phyloP scores from a whole-genome alignment of 2,113 vertebrate species.

The Pica pica region DNA sequence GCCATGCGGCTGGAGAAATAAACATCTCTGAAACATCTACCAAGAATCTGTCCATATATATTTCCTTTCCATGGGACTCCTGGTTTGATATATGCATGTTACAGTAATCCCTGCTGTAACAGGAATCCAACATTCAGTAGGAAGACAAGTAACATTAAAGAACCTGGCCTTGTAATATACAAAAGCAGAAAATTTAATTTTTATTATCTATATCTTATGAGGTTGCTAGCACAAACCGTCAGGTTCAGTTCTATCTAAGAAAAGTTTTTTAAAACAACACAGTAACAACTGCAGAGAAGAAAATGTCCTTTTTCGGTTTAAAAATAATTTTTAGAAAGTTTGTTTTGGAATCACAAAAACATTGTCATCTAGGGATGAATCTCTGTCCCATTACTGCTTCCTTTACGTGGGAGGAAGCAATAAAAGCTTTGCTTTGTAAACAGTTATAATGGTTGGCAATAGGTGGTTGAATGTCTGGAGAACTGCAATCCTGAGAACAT shows the following conservation, averaged over 20 bases:
- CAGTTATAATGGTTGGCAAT: not conserved
- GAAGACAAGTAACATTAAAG: not conserved
- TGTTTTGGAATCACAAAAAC: slow-evolving; percentile 22
- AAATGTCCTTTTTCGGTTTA: not conserved
- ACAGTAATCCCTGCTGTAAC: too few species aligned
- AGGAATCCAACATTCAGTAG: not conserved
- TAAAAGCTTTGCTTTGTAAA: slow-evolving; percentile 47
- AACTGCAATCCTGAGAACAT: not conserved
- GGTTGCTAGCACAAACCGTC: not conserved
- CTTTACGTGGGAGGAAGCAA: slow-evolving; percentile 37
- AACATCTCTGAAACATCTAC: too few species aligned
- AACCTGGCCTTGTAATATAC: not conserved
- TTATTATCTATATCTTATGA: not conserved
- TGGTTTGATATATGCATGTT: too few species aligned
- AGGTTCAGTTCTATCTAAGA: not conserved
- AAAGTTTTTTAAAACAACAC: not conserved
- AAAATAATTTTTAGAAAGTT: slow-evolving; percentile 23
- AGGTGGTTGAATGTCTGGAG: slow-evolving; percentile 5
- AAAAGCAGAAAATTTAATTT: not conserved
- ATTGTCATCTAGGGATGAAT: slow-evolving; percentile 52
- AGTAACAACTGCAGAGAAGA: not conserved
- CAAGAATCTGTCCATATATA: too few species aligned
- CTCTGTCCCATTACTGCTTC: slow-evolving; percentile 41
- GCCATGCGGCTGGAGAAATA: too few species aligned
- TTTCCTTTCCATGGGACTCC: too few species aligned